Evolutionary conservation across 2,113 vertebrate species (phyloP), one percentile per base, ranked within the genome.

Genomic region (Ondatra zibethicus): DNA sequence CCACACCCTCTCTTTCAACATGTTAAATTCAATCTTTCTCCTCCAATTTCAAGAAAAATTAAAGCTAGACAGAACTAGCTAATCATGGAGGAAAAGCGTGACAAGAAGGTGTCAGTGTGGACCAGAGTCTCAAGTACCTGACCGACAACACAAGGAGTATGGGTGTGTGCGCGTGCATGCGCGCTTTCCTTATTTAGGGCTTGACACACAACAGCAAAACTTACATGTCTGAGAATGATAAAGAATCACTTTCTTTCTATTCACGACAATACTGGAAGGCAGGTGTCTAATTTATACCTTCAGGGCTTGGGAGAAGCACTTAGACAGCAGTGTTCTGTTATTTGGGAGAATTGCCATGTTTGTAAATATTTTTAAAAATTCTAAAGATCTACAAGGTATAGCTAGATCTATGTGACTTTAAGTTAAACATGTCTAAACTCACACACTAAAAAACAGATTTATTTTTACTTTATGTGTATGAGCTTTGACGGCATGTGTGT

Each of bases 21-120:
- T 50, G 76, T 88, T 76, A 89, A 82, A 72, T 85, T 72, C 92
- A 92, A 93, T 88, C 65, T 65, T 5, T 80, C 75, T 27, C 25
- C 29, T 97, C 75, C 92, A 86, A 95, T 89, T 89, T 63, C 61
- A 94, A 29, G 50, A 29, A 31, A 82, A 73, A 47, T 50, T 61
- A 92, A 70, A 50, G 47, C 61, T 16, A 73, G 36, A 10, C 66
- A 91, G 70, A 63, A 55, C 52, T 25, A 68, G 36, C 5, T 89
- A 70, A 36, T 72, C 63, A n/a, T 4, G 47, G 80, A 39, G 65
- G 66, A 63, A 61, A 70, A 70, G 58, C 31, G 65, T 63, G 52
- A 68, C 82, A 91, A 27, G 39, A 42, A 90, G 58, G 29, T n/a
- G 36, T 88, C 72, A 33, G 36, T 65, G 47, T 68, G 93, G 42